Base-by-base conservation (phyloP, 2,797 vertebrate genomes). In the Peromyscus nudipes region DNA sequence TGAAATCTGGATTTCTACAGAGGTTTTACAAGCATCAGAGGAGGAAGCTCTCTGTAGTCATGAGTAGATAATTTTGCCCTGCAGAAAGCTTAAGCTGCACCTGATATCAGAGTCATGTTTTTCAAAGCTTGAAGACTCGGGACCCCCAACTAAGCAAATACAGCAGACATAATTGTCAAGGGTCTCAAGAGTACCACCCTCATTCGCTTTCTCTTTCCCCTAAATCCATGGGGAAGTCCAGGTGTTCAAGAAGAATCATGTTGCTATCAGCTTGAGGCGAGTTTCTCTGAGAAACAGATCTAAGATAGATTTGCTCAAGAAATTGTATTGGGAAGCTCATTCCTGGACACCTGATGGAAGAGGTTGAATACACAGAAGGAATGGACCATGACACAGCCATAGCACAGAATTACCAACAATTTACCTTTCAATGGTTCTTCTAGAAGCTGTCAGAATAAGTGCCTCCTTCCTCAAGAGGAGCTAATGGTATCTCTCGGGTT, bases 1-100 rank as follows among this genome's bases (percentile, higher is more conserved):
- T 67, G 23, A 88, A 69, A 91, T 80, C n/a, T 76, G 23, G 25
- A 25, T 85, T 95, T 83, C 76, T 49, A 60, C 57, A 73, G 71
- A 71, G 88, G 40, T 34, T 87, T 83, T 52, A 16, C 25, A 31
- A 40, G 23, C 25, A 14, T 97, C 49, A 13, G 31, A 64, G 81
- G 6, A 16, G 21, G n/a, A 89, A 27, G 10, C 40, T 75, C 25
- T 16, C 62, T 8, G 1, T 10, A n/a, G 40, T 67, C 62, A 67
- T 49, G 19, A 49, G 16, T 34, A 46, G 52, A 86, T 14, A 9
- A 40, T 37, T 19, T 73, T n/a, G 29, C 34, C 55, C 73, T 55
- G 0, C 6, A 52, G 83, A 25, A 89, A 19, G 3, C 76, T 67
- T 89, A 23, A 57, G 43, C 17, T 19, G 11, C 1, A 79, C 21